These are phyloP conservation scores for Eunapius fragilis DNA, from an alignment of 37 sponge, comb jelly and placozoan species.

Conservation along the genomic window DNA sequence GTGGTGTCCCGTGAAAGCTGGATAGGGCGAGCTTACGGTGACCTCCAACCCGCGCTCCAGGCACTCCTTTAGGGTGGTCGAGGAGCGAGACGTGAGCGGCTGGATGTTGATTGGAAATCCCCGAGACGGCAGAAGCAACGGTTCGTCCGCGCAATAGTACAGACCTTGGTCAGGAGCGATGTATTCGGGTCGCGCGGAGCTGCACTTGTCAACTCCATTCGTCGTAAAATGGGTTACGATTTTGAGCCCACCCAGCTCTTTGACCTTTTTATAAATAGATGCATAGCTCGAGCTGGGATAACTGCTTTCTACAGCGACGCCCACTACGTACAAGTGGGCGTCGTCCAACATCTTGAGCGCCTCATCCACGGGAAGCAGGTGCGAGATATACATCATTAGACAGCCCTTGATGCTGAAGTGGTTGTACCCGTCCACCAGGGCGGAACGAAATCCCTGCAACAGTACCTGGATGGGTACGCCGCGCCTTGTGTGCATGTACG, in stretches of 20 bases:
- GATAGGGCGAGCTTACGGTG: conserved; percentile 79
- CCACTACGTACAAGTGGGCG: conserved; percentile 65
- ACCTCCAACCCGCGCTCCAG: conserved; percentile 37
- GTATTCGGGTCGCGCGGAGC: conserved; percentile 46
- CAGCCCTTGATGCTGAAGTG: conserved; percentile 57
- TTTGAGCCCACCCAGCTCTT: conserved; percentile 52
- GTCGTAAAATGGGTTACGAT: conserved; percentile 77
- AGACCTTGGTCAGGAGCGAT: conserved; percentile 77
- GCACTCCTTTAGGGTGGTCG: conserved; percentile 32
- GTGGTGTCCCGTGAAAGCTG: conserved; percentile 83
- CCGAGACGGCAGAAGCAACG: conserved; percentile 33
- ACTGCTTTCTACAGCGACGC: conserved; percentile 71
- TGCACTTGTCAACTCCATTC: not conserved
- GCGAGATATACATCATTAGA: conserved; percentile 74
- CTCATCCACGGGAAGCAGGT: conserved; percentile 58
- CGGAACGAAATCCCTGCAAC: conserved; percentile 62
- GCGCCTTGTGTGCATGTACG: conserved; percentile 76
- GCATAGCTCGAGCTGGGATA: conserved; percentile 55
- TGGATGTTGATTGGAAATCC: conserved; percentile 67
- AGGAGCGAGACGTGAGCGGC: conserved; percentile 65
- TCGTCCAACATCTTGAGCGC: conserved; percentile 51
- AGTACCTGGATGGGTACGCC: conserved; percentile 60
- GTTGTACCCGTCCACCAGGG: conserved; percentile 60
- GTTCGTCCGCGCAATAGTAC: conserved; percentile 51
- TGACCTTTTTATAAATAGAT: conserved; percentile 47